A percentile compares a stretch with the other conserved stretches of the same genome.
Evolutionary conservation across 2,113 vertebrate genomes (phyloP).

Genomic region (Phaethornis superciliosus): DNA sequence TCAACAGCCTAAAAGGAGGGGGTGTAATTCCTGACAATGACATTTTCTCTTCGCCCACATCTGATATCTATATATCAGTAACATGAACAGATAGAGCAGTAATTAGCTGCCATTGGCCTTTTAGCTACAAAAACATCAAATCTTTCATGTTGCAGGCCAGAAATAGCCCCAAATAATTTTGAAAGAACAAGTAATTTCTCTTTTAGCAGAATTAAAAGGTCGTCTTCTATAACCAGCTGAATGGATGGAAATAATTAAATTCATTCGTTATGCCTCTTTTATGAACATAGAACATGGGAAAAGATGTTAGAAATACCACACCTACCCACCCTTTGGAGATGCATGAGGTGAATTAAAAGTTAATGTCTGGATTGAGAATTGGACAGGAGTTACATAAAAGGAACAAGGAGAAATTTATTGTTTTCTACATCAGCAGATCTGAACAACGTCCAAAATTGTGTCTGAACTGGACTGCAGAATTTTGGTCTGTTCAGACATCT

Average conservation of each 20-base stretch:
- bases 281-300: neutral
- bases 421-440: neutral
- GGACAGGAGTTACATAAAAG: neutral
- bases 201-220: constrained; percentile 14
- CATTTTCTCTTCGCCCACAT: neutral
- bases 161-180: neutral
- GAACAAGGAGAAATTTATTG: neutral
- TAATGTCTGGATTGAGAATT: constrained; percentile 33
- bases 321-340: neutral
- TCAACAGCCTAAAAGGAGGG: neutral
- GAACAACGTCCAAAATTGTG: neutral
- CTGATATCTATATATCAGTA: neutral
- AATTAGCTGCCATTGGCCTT: neutral
- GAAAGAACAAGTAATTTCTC: constrained; percentile 2
- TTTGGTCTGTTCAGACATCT: neutral
- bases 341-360: constrained; percentile 14
- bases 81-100: neutral
- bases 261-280: constrained; percentile 1
- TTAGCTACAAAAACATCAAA: neutral
- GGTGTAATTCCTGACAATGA: neutral
- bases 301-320: constrained; percentile 21
- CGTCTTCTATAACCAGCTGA: neutral
- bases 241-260: constrained; percentile 25
- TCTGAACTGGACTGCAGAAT: neutral
- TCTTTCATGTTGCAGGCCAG: neutral